Evolutionary conservation across 2,888 invertebrate species (phyloP), one percentile per base, ranked within the genome.

Genomic region (Drosophila conformis): DNA sequence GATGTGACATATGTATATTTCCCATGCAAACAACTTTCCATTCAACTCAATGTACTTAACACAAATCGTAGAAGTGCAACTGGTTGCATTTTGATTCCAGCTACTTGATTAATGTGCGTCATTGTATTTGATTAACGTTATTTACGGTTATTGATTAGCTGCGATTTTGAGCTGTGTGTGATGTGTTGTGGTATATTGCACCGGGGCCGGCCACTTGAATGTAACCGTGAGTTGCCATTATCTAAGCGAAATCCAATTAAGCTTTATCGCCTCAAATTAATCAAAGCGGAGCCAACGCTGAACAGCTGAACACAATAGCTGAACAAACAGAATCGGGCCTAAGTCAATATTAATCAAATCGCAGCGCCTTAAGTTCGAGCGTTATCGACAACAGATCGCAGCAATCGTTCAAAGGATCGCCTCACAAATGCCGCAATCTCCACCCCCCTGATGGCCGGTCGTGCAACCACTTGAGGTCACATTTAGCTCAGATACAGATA

Each of bases 271-370:
- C 88, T 83, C 69, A 87, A 85, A 87, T 89, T 89, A 89, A 87
- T 87, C 87, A 87, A 82, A 69, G 61, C 53, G 60, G 58, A 60
- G 31, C 35, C 62, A 82, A 91, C 61, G 49, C 49, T 38, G 61
- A 82, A 91, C 91, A 91, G 90, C 84, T 78, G 77, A 73, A 83
- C 85, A 91, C 91, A 90, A 91, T 87, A 76, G 87, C 91, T 90
- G 52, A 78, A 84, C 85, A 91, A 91, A 91, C 52, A 87, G 71
- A 87, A 89, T 80, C 78, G 88, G 69, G 66, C 65, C 78, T 67
- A 86, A 87, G 80, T 88, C 89, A 87, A 88, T 77, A 88, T 84
- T 89, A 88, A 88, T 89, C 89, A 88, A 87, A 83, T 79, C 83
- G 83, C 71, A 87, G 69, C 61, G 64, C 63, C 61, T 78, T 78